Base-by-base conservation (phyloP, 1,140 invertebrate species). In the Battus philenor region DNA sequence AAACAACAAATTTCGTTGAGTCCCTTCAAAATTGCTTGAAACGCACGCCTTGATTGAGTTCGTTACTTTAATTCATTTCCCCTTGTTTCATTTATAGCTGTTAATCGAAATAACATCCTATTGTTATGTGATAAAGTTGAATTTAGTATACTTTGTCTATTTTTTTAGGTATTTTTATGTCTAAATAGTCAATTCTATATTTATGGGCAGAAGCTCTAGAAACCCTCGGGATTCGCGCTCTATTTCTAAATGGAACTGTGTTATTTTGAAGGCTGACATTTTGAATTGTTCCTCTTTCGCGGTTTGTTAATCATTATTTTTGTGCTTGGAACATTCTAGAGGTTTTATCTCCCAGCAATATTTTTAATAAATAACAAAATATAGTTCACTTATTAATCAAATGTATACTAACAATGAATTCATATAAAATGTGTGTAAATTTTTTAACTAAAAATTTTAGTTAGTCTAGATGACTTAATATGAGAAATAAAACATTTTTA, bases 131-230 rank as follows among this genome's bases (percentile, higher is more conserved):
- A 31, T 47, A 45, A 24, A 12, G 27, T 24, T 8, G 27, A 43
- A 44, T 47, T 50, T 57, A 20, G 26, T 18, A 39, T 4, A 16
- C 47, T 13, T 1, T 5, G 4, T 16, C 9, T 18, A 8, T 20
- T 50, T 57, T 54, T 60, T 54, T 58, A 43, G 8, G 45, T 39
- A 43, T 63, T 68, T 64, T 57, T 45, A 22, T 33, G 54, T 41
- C 57, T 64, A 61, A 67, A 55, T 58, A 54, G 51, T 71, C 68
- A 56, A 71, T 69, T 59, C 50, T 50, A 48, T 59, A 75, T 71
- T 69, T 75, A 75, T 71, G 48, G 54, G 54, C 47, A 58, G 39
- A 41, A 67, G 61, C 60, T 71, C n/a, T 63, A 63, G 46, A 63
- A 47, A 50, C 60, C 58, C 50, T 57, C 41, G 57, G 64, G 67